phyloP scores from a whole-genome alignment of 35 echinoderm and acorn worm genomes.

The Hemicentrotus pulcherrimus region DNA sequence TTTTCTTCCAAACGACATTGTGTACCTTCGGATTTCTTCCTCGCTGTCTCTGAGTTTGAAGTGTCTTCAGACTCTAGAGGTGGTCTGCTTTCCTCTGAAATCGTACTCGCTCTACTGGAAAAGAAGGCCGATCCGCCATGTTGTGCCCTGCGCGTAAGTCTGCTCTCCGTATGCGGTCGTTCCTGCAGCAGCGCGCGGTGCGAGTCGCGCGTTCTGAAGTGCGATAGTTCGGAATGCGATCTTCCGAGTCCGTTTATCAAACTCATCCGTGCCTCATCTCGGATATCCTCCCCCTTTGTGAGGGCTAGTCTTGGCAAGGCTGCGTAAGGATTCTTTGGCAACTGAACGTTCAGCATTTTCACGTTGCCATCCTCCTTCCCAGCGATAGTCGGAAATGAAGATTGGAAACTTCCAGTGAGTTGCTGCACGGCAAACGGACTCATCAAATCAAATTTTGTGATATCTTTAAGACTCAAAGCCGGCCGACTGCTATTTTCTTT shows the following conservation, averaged over 20 bases:
- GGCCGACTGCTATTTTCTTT: background rate
- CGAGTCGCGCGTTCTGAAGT: slow-evolving; percentile 10
- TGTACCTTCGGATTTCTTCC: background rate
- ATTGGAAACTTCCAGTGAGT: slow-evolving; percentile 22
- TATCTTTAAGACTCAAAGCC: background rate
- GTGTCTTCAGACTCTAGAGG: background rate
- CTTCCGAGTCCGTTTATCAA: background rate
- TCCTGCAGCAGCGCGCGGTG: background rate
- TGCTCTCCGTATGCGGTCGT: slow-evolving; percentile 20
- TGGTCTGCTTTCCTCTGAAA: background rate
- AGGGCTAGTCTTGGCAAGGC: slow-evolving; percentile 18
- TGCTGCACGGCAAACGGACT: slow-evolving; percentile 19
- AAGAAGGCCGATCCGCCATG: background rate
- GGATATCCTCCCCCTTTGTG: background rate
- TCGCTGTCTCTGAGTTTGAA: background rate
- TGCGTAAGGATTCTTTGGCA: slow-evolving; percentile 21
- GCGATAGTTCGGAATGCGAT: slow-evolving; percentile 33
- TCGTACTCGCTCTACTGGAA: background rate
- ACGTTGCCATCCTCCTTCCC: background rate
- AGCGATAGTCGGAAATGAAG: background rate
- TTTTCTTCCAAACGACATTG: background rate
- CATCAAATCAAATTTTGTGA: slow-evolving; percentile 36
- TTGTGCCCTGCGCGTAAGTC: slow-evolving; percentile 14
- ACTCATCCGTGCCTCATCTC: background rate
- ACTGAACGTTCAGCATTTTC: slow-evolving; percentile 17